Conservation (phyloP, 2,888 invertebrate genomes). For the Eudasyphora cyanicolor region DNA sequence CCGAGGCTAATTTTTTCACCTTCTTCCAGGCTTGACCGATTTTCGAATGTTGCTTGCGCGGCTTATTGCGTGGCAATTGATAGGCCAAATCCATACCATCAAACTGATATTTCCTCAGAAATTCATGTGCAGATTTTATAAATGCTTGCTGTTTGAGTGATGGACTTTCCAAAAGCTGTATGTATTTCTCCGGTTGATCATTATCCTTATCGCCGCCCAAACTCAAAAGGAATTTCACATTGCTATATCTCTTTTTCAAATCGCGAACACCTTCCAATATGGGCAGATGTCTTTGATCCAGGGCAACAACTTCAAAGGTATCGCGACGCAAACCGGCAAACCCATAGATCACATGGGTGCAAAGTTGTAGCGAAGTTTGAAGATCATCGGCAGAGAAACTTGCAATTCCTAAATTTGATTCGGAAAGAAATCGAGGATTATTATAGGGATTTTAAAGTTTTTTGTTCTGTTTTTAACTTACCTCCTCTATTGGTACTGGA, state of each 20-base stretch:
- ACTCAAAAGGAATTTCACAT: slow-evolving; percentile 86
- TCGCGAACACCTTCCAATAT: slow-evolving; percentile 86
- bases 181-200: slow-evolving; percentile 85
- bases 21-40: slow-evolving; percentile 74
- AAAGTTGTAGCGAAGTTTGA: slow-evolving; percentile 87
- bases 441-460: not conserved
- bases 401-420: slow-evolving; percentile 84
- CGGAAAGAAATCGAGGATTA: not conserved
- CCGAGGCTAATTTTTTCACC: slow-evolving; percentile 86
- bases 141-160: slow-evolving; percentile 85
- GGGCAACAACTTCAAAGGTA: slow-evolving; percentile 85
- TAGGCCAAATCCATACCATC: slow-evolving; percentile 93
- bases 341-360: slow-evolving; percentile 90
- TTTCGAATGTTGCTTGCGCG: slow-evolving; percentile 86
- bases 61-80: slow-evolving; percentile 88
- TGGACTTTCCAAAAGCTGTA: slow-evolving; percentile 85
- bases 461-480: slow-evolving; percentile 59
- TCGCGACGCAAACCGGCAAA: slow-evolving; percentile 87
- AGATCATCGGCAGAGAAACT: slow-evolving; percentile 87
- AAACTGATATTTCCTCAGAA: slow-evolving; percentile 88
- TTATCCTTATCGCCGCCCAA: slow-evolving; percentile 89
- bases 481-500: slow-evolving; percentile 75
- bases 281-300: slow-evolving; percentile 86
- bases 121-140: slow-evolving; percentile 86
- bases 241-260: slow-evolving; percentile 85